Conservation (phyloP, 2,888 invertebrate genomes). For the Pterobdella sp. region DNA sequence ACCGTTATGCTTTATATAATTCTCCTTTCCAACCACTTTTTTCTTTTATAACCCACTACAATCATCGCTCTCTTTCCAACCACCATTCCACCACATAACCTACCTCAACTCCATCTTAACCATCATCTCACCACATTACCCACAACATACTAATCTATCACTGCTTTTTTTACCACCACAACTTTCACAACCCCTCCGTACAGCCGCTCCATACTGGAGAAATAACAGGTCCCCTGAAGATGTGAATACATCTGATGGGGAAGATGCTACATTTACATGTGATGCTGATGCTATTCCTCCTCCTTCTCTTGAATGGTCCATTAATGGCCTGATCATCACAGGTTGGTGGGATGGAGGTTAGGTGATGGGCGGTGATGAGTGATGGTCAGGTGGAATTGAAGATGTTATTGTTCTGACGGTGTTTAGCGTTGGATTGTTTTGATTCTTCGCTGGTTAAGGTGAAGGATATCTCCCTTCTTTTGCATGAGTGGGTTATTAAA, state of each 20-base stretch:
- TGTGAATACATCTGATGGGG: constrained; percentile 80
- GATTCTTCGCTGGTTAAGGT: too few relatives aligned
- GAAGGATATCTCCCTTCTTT: too few relatives aligned
- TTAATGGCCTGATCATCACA: constrained; percentile 74
- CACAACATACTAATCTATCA: background rate
- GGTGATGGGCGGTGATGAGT: background rate
- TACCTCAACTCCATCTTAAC: background rate
- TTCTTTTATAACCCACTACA: background rate
- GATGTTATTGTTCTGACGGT: too few relatives aligned
- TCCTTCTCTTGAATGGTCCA: constrained; percentile 83
- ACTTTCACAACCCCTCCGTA: background rate
- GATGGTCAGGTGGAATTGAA: background rate
- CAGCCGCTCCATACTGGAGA: constrained; percentile 62
- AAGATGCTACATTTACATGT: constrained; percentile 76
- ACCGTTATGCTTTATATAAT: background rate
- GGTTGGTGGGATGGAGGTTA: constrained; percentile 3
- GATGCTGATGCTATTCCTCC: constrained; percentile 80
- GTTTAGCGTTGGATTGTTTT: too few relatives aligned
- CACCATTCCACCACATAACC: background rate
- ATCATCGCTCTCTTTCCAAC: background rate
- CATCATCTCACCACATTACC: background rate
- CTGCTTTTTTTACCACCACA: background rate
- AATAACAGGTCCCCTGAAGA: constrained; percentile 68
- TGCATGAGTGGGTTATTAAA: too few relatives aligned
- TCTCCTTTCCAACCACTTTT: background rate